These are phyloP conservation scores for Monomorium pharaonis DNA, from an alignment of 1,140 invertebrate species.

Conservation along the genomic window DNA sequence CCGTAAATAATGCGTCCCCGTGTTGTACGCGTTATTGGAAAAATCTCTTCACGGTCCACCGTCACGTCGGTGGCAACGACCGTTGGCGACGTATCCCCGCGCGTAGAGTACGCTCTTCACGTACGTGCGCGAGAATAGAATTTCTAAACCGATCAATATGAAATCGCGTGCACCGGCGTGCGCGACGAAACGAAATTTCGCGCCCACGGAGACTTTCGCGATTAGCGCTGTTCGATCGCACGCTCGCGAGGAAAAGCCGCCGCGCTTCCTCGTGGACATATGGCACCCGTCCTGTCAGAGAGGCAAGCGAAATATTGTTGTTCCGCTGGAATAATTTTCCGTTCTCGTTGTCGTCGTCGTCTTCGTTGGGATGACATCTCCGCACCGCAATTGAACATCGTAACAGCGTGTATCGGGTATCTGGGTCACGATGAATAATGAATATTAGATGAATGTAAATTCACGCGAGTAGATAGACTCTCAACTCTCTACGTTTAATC, in stretches of 20 bases:
- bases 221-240: not conserved
- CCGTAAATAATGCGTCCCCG: constrained; percentile 11
- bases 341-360: not conserved
- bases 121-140: constrained; percentile 33
- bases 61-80: constrained; percentile 42
- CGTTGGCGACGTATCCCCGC: not conserved
- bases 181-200: constrained; percentile 35
- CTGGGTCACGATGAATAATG: constrained; percentile 3
- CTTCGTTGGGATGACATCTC: not conserved
- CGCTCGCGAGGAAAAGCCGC: not conserved
- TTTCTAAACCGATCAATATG: constrained; percentile 49
- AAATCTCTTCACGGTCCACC: constrained; percentile 43
- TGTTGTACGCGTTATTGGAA: constrained; percentile 43
- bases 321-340: not conserved
- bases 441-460: constrained; percentile 26
- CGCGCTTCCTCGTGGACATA: not conserved
- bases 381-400: not conserved
- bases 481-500: not conserved
- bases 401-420: not conserved
- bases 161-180: constrained; percentile 8
- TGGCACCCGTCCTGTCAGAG: not conserved
- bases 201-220: constrained; percentile 25
- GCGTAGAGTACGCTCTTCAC: constrained; percentile 6
- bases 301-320: not conserved
- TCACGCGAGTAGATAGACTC: not conserved